These are phyloP conservation scores for Aphyosemion australe DNA, from an alignment of 2,113 vertebrate genomes.

Conservation along the genomic window DNA sequence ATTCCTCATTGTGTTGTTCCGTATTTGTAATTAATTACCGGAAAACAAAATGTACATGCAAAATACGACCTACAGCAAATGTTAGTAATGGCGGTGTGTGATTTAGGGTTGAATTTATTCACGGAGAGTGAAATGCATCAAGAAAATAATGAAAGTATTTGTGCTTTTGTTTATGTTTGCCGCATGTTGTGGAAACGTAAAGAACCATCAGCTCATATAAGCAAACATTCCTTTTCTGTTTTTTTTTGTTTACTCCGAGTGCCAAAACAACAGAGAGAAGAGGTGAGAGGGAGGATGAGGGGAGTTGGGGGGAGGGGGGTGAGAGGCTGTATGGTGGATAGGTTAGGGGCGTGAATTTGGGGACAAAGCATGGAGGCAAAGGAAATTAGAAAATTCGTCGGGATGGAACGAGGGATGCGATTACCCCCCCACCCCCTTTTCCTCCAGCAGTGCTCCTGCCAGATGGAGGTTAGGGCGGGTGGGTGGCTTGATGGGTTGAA, in stretches of 20 bases:
- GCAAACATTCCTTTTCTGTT: conserved; percentile 19
- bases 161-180: conserved; percentile 15
- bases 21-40: background rate
- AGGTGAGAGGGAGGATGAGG: conserved; percentile 16
- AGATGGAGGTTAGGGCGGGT: conserved; percentile 78
- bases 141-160: conserved; percentile 18
- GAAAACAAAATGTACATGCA: background rate
- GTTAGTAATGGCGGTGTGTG: conserved; percentile 33
- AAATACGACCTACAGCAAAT: conserved; percentile 59
- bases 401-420: conserved; percentile 78
- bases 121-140: conserved; percentile 37
- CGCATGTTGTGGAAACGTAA: conserved; percentile 17
- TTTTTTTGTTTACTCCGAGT: conserved; percentile 31
- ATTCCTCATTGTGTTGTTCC: conserved; percentile 7
- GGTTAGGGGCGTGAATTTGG: conserved; percentile 78
- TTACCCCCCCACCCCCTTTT: conserved; percentile 30
- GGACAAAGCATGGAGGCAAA: conserved; percentile 77
- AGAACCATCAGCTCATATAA: conserved; percentile 18
- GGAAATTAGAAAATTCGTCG: conserved; percentile 81
- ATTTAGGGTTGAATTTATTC: conserved; percentile 40
- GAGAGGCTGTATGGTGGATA: conserved; percentile 61
- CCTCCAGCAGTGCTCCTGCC: conserved; percentile 75
- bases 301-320: conserved; percentile 18
- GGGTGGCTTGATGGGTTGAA: conserved; percentile 56
- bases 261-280: conserved; percentile 48